Evolutionary conservation across 2,113 vertebrate genomes (phyloP).

Genomic region (Xenus cinereus): DNA sequence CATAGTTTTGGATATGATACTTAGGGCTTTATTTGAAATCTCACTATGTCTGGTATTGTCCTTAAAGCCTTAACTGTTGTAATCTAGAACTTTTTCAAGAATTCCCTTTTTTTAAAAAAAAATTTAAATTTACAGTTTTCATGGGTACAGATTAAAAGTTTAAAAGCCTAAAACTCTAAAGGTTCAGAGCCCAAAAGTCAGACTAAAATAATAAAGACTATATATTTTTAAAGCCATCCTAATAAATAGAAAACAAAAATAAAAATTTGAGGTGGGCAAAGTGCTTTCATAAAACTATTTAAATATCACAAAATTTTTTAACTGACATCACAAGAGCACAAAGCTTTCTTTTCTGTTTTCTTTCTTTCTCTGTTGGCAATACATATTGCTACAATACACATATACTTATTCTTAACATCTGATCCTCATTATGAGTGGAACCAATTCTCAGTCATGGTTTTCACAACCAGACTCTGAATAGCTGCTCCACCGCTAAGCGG

Average conservation of each 20-base stretch:
- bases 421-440: slow-evolving; percentile 23
- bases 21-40: not conserved
- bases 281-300: not conserved
- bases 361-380: not conserved
- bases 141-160: not conserved
- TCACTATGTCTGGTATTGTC: not conserved
- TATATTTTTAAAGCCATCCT: not conserved
- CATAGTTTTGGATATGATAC: not conserved
- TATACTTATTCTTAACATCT: not conserved
- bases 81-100: not conserved
- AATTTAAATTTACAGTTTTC: not conserved
- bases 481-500: not conserved
- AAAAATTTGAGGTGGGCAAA: not conserved
- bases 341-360: not conserved
- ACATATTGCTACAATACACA: not conserved
- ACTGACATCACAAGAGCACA: not conserved
- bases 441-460: not conserved
- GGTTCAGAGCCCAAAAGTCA: not conserved
- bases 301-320: not conserved
- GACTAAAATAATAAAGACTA: not conserved
- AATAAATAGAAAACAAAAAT: not conserved
- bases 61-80: not conserved
- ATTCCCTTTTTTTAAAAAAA: not conserved
- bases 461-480: not conserved
- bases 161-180: not conserved